phyloP scores from a whole-genome alignment of 2,113 vertebrate genomes.

The Aramus guarauna region DNA sequence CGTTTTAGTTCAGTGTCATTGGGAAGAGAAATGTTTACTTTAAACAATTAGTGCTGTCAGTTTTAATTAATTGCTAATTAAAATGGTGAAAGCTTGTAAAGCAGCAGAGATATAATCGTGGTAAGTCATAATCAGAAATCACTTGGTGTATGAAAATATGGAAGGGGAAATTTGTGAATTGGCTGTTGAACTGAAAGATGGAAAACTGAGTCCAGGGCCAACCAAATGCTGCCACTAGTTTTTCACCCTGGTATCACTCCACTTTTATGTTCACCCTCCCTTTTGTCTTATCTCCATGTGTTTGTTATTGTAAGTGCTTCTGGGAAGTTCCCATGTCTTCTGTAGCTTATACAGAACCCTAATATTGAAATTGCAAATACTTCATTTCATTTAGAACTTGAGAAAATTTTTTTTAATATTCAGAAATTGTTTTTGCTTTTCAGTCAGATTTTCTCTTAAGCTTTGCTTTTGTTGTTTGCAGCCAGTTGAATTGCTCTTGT shows the following conservation, averaged over 20 bases:
- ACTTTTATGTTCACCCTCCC: background rate
- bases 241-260: background rate
- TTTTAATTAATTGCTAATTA: slow-evolving; percentile 26
- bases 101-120: background rate
- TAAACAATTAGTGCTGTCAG: background rate
- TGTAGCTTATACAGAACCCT: background rate
- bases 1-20: background rate
- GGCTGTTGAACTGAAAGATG: background rate
- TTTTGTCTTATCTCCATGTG: background rate
- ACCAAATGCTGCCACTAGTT: background rate
- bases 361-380: background rate
- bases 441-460: background rate
- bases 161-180: background rate
- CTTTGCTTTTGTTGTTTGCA: background rate
- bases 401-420: background rate
- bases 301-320: background rate
- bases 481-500: background rate
- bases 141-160: background rate
- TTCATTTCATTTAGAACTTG: background rate
- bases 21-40: background rate
- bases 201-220: background rate
- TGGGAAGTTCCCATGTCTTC: background rate
- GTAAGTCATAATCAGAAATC: background rate
- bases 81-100: slow-evolving; percentile 2
- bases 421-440: background rate